phyloP scores from a whole-genome alignment of 2,113 vertebrate genomes.

The Phalacrocorax brasilianus region DNA sequence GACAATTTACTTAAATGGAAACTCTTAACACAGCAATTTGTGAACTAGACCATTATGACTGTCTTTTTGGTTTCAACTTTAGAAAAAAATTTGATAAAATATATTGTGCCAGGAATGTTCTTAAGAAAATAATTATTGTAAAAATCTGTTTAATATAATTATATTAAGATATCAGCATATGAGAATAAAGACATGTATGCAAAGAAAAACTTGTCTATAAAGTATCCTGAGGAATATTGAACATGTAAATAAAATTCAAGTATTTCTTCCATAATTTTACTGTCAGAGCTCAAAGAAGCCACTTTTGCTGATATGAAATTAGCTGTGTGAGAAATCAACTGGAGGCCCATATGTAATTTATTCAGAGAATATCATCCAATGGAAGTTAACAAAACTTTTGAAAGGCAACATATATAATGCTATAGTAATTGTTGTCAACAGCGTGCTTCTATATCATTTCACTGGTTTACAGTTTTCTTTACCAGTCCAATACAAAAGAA shows the following conservation, averaged over 20 bases:
- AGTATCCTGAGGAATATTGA: neutral
- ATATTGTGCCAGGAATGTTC: neutral
- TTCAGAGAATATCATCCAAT: neutral
- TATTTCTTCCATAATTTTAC: neutral
- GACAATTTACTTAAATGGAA: constrained; percentile 47
- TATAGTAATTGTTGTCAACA: neutral
- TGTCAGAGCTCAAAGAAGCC: neutral
- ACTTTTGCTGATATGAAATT: neutral
- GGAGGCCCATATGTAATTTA: neutral
- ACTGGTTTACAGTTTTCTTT: neutral
- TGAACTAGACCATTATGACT: constrained; percentile 34
- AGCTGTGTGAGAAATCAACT: neutral
- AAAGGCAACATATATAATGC: neutral
- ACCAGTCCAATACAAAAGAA: neutral
- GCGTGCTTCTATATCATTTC: neutral
- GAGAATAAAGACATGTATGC: neutral
- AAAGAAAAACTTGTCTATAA: neutral
- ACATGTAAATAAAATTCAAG: neutral
- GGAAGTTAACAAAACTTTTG: neutral
- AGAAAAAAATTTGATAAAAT: constrained; percentile 15
- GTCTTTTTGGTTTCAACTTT: neutral
- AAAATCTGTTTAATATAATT: constrained; percentile 4
- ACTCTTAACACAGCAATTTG: constrained; percentile 34
- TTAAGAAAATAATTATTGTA: constrained; percentile 9
- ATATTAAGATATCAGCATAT: neutral